A percentile compares a stretch with the other conserved stretches of the same genome.
Evolutionary conservation across 1,140 invertebrate species (phyloP).

Genomic region (Papilio glaucus): DNA sequence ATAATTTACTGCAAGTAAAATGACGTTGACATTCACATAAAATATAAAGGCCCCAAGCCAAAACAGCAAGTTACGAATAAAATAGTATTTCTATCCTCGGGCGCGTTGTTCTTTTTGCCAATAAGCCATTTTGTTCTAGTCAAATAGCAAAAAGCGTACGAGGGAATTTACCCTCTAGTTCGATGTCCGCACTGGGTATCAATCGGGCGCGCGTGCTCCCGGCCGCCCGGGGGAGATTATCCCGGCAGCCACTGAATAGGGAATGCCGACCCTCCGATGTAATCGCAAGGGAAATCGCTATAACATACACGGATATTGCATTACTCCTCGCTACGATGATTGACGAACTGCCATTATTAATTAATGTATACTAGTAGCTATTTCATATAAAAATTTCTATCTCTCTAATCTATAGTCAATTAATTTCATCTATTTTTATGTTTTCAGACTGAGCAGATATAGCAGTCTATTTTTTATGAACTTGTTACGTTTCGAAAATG

Average conservation of each 20-base stretch:
- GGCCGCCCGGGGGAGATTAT: slow-evolving; percentile 52
- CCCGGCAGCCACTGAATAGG: slow-evolving; percentile 41
- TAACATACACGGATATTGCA: slow-evolving; percentile 63
- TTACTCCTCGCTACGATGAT: slow-evolving; percentile 38
- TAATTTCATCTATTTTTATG: no score
- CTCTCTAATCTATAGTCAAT: no score
- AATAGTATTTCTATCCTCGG: neutral
- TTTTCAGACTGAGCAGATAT: no score
- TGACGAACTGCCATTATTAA: neutral
- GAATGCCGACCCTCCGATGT: slow-evolving; percentile 45
- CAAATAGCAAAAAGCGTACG: slow-evolving; percentile 4
- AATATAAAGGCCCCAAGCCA: neutral
- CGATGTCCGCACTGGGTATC: slow-evolving; percentile 47
- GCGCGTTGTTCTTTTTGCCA: slow-evolving; percentile 9
- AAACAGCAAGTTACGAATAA: neutral
- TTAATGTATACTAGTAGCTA: no score
- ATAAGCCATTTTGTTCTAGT: slow-evolving; percentile 33
- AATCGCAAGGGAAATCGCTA: slow-evolving; percentile 53
- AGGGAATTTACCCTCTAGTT: slow-evolving; percentile 24
- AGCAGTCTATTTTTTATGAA: no score
- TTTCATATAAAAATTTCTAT: no score
- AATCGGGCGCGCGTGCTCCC: slow-evolving; percentile 51
- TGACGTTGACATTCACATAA: neutral
- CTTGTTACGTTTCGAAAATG: no score
- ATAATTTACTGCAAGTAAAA: neutral